phyloP scores from a whole-genome alignment of 2,888 invertebrate species.

The Catocala nupta region DNA sequence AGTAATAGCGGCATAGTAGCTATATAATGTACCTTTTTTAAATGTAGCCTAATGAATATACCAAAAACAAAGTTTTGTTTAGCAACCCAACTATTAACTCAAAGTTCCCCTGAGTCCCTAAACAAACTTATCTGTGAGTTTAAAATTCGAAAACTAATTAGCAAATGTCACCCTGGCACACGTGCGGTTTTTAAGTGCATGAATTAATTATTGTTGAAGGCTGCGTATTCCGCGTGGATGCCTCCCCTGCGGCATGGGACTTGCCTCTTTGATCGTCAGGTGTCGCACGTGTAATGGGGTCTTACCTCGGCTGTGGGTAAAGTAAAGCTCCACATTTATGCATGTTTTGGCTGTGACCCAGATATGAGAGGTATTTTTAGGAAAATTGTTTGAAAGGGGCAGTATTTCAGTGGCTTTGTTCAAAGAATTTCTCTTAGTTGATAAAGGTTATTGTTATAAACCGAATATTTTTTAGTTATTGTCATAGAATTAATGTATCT shows the following conservation, averaged over 20 bases:
- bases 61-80: no score
- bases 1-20: no score
- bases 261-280: conserved; percentile 46
- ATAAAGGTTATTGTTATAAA: no score
- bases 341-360: conserved; percentile 5
- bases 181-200: conserved; percentile 21
- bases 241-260: conserved; percentile 36
- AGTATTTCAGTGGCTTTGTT: neutral
- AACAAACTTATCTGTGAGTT: neutral
- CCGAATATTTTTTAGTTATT: no score
- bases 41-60: no score
- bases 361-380: conserved; percentile 12
- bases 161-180: conserved; percentile 10
- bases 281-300: conserved; percentile 23
- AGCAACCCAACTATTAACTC: no score
- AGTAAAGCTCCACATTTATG: conserved; percentile 24
- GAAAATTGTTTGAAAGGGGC: neutral
- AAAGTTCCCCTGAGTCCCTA: neutral
- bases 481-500: no score
- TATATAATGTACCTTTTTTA: no score
- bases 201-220: conserved; percentile 51
- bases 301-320: conserved; percentile 18
- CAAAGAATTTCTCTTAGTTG: no score
- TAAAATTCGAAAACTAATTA: conserved; percentile 17
- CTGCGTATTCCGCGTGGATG: conserved; percentile 46